Evolutionary conservation across 2,888 invertebrate species (phyloP), one percentile per base, ranked within the genome.

Genomic region (Holacanthella duospinosa): DNA sequence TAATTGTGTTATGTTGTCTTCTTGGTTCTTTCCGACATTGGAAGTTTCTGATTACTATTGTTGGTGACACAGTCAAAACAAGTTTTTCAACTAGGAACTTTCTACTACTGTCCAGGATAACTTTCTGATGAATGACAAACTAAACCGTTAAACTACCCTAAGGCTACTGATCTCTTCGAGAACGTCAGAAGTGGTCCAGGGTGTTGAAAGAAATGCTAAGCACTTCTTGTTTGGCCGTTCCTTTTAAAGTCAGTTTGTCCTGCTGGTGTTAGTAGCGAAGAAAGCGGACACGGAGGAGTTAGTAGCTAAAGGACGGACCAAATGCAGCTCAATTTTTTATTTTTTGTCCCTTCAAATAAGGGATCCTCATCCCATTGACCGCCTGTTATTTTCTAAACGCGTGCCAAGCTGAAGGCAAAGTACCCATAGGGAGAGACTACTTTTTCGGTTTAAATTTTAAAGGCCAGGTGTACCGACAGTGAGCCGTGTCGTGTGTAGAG

Each of bases 341-440:
- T 36, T 48, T 21, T 48, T 48, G 16, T 36, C 36, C 36, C 16
- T 12, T 36, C n/a, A 48, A n/a, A 48, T 9, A n/a, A 36, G 36
- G 36, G 36, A 36, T 36, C 16, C 36, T 36, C n/a, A 36, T 36
- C 36, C 48, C 48, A 48, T 48, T 48, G 48, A 48, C 48, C 48
- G 48, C 21, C 48, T 48, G 48, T 21, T 48, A 9, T 21, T 48
- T 21, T 9, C 21, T 48, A 21, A 9, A 48, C 48, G 48, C 48
- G 48, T 48, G 48, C 48, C 48, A 48, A 21, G 48, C 48, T 48
- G 48, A 48, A 48, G 48, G 16, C 48, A 48, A 21, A 21, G n/a
- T n/a, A n/a, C n/a, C n/a, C n/a, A n/a, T 16, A 36, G 16, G 16
- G 6, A 36, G 36, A 36, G 36, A 9, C 48, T 48, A n/a, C 48